Percentiles rank a stretch among this genome's conserved stretches.
These are phyloP conservation scores for Nymphalis urticae DNA, from an alignment of 2,888 invertebrate species.

Conservation along the genomic window DNA sequence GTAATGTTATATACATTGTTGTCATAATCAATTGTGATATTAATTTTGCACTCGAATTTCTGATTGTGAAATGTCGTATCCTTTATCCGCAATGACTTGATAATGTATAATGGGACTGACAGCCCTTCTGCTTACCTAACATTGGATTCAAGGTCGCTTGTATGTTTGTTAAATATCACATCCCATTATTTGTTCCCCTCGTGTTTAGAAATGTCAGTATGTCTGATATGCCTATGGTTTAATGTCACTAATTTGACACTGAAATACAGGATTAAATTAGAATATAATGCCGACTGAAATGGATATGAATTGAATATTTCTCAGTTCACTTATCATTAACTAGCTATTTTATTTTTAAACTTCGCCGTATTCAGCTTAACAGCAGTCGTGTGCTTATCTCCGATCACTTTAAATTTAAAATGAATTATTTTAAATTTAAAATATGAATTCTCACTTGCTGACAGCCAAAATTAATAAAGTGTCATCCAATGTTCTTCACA, in stretches of 20 bases:
- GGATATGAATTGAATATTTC: slow-evolving; percentile 59
- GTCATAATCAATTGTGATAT: slow-evolving; percentile 23
- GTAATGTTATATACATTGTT: slow-evolving; percentile 6
- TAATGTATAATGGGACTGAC: slow-evolving; percentile 58
- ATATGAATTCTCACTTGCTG: slow-evolving; percentile 21
- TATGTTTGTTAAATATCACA: slow-evolving; percentile 75
- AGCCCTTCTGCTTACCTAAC: slow-evolving; percentile 62
- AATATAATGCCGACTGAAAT: slow-evolving; percentile 68
- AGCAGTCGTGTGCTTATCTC: slow-evolving; percentile 16
- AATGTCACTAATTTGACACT: slow-evolving; percentile 77
- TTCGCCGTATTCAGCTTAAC: slow-evolving; percentile 18
- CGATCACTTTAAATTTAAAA: slow-evolving; percentile 30
- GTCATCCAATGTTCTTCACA: slow-evolving; percentile 28
- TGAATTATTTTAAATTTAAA: slow-evolving; percentile 28
- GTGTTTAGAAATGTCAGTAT: slow-evolving; percentile 78
- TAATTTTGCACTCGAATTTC: slow-evolving; percentile 53
- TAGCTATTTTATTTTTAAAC: slow-evolving; percentile 16
- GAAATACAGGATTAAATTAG: slow-evolving; percentile 77
- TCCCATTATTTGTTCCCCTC: slow-evolving; percentile 71
- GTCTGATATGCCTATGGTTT: slow-evolving; percentile 74
- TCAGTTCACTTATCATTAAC: slow-evolving; percentile 35
- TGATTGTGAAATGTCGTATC: slow-evolving; percentile 48
- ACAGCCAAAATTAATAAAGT: slow-evolving; percentile 29
- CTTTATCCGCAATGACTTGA: slow-evolving; percentile 49
- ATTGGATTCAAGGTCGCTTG: slow-evolving; percentile 71